Percentiles rank a stretch among this genome's conserved stretches.
phyloP scores from a whole-genome alignment of 2,888 invertebrate species.

The Chymomyza amoena region DNA sequence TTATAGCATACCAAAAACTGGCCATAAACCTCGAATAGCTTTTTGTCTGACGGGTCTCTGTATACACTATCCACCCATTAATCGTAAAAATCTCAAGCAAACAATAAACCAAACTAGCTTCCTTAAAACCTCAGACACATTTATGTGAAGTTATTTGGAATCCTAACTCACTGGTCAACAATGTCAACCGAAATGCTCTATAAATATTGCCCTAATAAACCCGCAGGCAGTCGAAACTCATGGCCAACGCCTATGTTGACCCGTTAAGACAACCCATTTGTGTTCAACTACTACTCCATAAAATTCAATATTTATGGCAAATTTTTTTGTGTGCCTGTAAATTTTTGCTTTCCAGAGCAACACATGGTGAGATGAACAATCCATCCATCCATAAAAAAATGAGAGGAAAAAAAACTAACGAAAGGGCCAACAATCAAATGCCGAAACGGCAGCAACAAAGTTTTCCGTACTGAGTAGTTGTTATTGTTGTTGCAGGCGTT shows the following conservation, averaged over 20 bases:
- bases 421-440: neutral
- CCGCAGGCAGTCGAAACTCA: neutral
- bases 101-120: neutral
- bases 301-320: constrained; percentile 69
- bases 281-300: constrained; percentile 53
- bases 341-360: constrained; percentile 4
- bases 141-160: neutral
- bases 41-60: no score
- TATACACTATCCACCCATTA: no score
- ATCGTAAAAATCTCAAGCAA: neutral
- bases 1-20: no score
- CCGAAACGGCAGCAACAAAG: neutral
- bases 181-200: neutral
- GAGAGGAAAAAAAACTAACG: neutral
- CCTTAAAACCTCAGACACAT: neutral
- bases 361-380: constrained; percentile 44
- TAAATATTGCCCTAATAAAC: constrained; percentile 1
- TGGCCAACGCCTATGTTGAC: neutral
- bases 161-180: neutral
- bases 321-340: constrained; percentile 21
- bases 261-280: constrained; percentile 23
- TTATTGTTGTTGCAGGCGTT: constrained; percentile 51
- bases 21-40: no score
- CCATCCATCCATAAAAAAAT: neutral
- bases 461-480: neutral